Evolutionary conservation across 2,888 invertebrate species (phyloP), one percentile per base, ranked within the genome.

Genomic region (Perdita meconis): DNA sequence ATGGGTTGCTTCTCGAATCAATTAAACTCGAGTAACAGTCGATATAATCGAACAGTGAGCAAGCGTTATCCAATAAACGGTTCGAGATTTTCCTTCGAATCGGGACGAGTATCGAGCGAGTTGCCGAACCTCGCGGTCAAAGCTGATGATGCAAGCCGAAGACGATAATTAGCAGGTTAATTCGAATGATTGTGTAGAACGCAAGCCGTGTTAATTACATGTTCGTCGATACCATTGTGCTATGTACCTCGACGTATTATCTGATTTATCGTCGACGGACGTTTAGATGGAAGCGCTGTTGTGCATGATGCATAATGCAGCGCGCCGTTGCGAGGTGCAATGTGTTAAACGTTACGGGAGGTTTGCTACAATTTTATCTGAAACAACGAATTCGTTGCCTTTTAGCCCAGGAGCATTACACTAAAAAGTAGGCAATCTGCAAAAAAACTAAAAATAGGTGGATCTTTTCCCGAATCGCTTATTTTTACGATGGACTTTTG

Each of bases 201-300:
- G 78, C 51, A 61, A 70, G 26, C 69, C 57, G 73, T 67, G 83
- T 73, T 83, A 83, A 83, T 83, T 83, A 81, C 73, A 76, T 60
- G 78, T 60, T 72, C 69, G 76, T 34, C 64, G 75, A 82, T 84
- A 84, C 80, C 78, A 30, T 30, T 47, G 69, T 38, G 57, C 60
- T 26, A 36, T 42, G 70, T 76, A 66, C 55, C 63, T 81, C 60
- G 42, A 40, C 60, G 66, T 69, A 73, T 80, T 78, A 61, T 60
- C 66, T 81, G 82, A 84, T 84, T 84, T 79, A 82, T 80, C 82
- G 75, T 42, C 60, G 66, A 63, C 75, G 75, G 68, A 78, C 80
- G 78, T 78, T 80, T 74, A 70, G 80, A 82, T 71, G 73, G 69
- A 78, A 71, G 81, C 81, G 68, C 65, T 42, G 73, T 59, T 80